Evolutionary conservation across 2,797 vertebrate species (phyloP).

Genomic region (Brotula barbata): DNA sequence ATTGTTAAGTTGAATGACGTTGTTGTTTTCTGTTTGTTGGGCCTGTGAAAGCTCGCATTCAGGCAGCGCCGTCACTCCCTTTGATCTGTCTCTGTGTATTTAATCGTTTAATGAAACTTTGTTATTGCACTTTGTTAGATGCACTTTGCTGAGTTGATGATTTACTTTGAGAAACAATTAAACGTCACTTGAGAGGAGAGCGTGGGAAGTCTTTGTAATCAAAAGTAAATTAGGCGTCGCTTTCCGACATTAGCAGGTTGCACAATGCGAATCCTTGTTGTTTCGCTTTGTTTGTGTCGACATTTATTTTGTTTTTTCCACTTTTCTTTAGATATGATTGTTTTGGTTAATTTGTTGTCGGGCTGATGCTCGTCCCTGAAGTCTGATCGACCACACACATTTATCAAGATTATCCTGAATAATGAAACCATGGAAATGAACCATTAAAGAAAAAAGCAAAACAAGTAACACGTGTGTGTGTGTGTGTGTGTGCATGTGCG

Average conservation of each 20-base stretch:
- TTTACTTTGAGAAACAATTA: constrained; percentile 79
- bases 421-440: constrained; percentile 36
- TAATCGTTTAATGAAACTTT: constrained; percentile 49
- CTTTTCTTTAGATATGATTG: constrained; percentile 46
- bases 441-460: constrained; percentile 29
- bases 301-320: constrained; percentile 21
- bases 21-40: no score
- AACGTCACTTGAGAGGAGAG: constrained; percentile 76
- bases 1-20: no score
- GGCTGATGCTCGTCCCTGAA: constrained; percentile 18
- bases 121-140: constrained; percentile 74
- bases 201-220: constrained; percentile 77
- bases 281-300: constrained; percentile 45
- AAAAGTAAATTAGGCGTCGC: constrained; percentile 77
- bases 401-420: constrained; percentile 39
- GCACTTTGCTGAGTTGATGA: constrained; percentile 78
- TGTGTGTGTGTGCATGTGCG: neutral
- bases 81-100: no score
- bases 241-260: constrained; percentile 72
- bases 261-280: constrained; percentile 42
- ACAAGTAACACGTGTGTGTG: constrained; percentile 2
- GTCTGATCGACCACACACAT: constrained; percentile 13
- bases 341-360: constrained; percentile 57
- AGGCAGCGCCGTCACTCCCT: no score
- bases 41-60: no score